Conservation (phyloP, 2,113 vertebrate genomes). For the Acrocephalus arundinaceus region DNA sequence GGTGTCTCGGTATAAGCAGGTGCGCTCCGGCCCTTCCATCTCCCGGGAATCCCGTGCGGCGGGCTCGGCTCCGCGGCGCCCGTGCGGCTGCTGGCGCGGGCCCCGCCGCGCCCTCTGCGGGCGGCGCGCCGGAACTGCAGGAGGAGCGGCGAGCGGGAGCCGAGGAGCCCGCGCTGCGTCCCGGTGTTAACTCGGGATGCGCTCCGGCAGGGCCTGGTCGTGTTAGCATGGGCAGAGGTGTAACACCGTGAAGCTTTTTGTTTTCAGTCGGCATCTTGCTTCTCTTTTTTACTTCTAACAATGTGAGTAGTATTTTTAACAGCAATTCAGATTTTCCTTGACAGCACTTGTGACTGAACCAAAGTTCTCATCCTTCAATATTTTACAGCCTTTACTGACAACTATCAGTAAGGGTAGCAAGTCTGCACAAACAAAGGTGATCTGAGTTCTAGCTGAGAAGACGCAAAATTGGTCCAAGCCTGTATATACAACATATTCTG, state of each 20-base stretch:
- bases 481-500: neutral
- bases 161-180: neutral
- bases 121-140: neutral
- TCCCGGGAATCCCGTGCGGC: fast-evolving
- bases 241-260: neutral
- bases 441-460: neutral
- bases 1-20: fast-evolving
- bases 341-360: neutral
- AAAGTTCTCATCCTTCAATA: fast-evolving
- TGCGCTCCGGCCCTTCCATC: fast-evolving
- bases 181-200: fast-evolving
- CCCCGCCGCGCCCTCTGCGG: conserved; percentile 30
- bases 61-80: fast-evolving
- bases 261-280: neutral
- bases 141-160: neutral
- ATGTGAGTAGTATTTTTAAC: neutral
- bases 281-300: neutral
- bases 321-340: neutral
- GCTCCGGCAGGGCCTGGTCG: too few relatives aligned
- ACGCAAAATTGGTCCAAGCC: neutral
- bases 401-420: neutral
- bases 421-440: neutral
- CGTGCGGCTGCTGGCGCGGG: neutral
- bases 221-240: too few relatives aligned
- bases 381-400: neutral